These are phyloP conservation scores for Eugnorisma glareosa DNA, from an alignment of 2,888 invertebrate genomes.

Conservation along the genomic window DNA sequence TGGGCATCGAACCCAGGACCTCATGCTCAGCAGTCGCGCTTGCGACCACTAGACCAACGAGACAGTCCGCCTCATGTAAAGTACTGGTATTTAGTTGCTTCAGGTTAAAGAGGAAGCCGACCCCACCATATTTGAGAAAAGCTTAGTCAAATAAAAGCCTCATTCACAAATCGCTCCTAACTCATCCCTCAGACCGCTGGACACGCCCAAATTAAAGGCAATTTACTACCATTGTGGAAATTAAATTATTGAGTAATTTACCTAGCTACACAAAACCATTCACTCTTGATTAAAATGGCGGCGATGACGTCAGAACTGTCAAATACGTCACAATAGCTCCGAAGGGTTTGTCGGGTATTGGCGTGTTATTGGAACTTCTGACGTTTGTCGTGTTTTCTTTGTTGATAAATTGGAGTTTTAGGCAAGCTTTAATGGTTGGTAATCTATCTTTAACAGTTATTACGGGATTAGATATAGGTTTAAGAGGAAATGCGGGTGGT, in stretches of 20 bases:
- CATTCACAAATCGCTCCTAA: constrained; percentile 22
- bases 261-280: constrained; percentile 30
- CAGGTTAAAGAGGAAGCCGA: background rate
- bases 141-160: fast-evolving
- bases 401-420: constrained; percentile 1
- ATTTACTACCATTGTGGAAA: constrained; percentile 61
- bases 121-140: background rate
- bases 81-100: no score
- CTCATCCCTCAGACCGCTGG: constrained; percentile 4
- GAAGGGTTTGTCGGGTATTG: constrained; percentile 4
- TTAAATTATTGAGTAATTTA: constrained; percentile 62
- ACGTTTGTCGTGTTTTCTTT: background rate
- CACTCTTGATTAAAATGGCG: constrained; percentile 46
- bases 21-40: no score
- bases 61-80: no score
- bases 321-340: constrained; percentile 29
- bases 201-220: constrained; percentile 54
- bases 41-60: no score
- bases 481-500: no score
- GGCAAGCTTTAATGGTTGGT: background rate
- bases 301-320: constrained; percentile 30
- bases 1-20: no score
- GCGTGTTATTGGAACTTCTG: background rate
- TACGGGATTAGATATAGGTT: background rate
- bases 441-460: background rate